These are phyloP conservation scores for Panagrolaimus sp. DNA, from an alignment of 1,140 invertebrate species.

Conservation along the genomic window DNA sequence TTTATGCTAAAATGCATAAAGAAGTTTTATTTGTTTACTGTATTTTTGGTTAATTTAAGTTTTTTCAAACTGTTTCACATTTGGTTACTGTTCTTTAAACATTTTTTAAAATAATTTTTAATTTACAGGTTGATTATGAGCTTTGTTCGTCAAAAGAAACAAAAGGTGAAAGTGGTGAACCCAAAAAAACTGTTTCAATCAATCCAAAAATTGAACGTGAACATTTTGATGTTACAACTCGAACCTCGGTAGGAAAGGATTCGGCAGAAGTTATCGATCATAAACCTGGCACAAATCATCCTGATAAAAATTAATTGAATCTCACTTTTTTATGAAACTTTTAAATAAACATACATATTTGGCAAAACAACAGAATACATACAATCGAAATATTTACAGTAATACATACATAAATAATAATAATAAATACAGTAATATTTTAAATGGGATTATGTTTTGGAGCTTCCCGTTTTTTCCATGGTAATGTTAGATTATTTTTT, in stretches of 20 bases:
- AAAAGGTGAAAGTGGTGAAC: too few relatives aligned
- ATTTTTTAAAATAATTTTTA: neutral
- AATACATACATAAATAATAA: too few relatives aligned
- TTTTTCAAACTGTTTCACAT: too few relatives aligned
- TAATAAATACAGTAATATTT: too few relatives aligned
- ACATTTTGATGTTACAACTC: neutral
- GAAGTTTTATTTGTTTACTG: too few relatives aligned
- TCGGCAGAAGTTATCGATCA: neutral
- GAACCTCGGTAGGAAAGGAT: neutral
- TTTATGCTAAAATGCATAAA: too few relatives aligned
- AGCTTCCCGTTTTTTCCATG: neutral
- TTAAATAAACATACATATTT: neutral
- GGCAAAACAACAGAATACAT: too few relatives aligned
- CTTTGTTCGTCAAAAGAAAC: neutral
- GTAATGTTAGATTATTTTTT: neutral
- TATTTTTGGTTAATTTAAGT: too few relatives aligned
- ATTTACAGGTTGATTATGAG: constrained; percentile 1
- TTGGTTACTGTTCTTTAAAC: too few relatives aligned
- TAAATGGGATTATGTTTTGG: neutral
- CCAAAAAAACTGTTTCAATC: neutral
- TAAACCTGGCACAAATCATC: constrained; percentile 7
- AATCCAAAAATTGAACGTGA: neutral
- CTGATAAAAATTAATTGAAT: constrained; percentile 4
- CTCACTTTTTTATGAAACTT: neutral
- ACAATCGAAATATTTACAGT: too few relatives aligned